A percentile compares a stretch with the other conserved stretches of the same genome.
phyloP scores from a whole-genome alignment of 2,113 vertebrate genomes.

The Hoplias malabaricus region DNA sequence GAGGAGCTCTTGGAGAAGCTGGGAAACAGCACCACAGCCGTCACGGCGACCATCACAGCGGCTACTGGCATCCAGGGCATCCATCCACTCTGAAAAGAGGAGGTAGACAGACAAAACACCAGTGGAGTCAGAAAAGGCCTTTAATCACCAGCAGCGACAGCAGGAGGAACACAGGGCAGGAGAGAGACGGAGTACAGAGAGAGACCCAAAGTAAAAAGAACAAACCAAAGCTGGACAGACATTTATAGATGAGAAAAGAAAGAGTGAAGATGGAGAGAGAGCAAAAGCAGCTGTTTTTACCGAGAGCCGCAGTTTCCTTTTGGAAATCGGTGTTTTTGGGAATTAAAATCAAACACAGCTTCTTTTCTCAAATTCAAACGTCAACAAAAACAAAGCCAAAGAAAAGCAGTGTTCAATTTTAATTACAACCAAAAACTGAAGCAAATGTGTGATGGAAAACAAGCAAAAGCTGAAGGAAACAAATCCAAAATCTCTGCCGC shows the following conservation, averaged over 20 bases:
- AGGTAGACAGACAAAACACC: conserved; percentile 16
- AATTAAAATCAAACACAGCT: conserved; percentile 34
- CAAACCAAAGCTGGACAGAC: neutral
- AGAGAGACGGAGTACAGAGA: conserved; percentile 5
- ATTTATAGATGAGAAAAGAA: conserved; percentile 20
- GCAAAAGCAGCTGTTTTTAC: conserved; percentile 19
- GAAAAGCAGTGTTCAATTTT: conserved; percentile 30
- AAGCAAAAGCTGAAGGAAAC: neutral
- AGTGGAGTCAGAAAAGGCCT: neutral
- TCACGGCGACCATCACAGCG: conserved; percentile 94
- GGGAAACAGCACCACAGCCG: conserved; percentile 93
- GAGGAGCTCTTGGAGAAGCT: conserved; percentile 92
- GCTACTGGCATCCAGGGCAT: conserved; percentile 96
- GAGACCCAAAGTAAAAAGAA: neutral
- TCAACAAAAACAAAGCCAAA: conserved; percentile 13
- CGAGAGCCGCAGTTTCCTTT: conserved; percentile 30
- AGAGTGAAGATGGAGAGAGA: neutral
- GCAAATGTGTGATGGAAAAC: neutral
- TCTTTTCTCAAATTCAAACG: conserved; percentile 9
- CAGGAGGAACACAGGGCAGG: neutral
- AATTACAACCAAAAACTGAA: neutral
- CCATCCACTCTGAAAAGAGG: conserved; percentile 86
- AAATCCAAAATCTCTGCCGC: conserved; percentile 42
- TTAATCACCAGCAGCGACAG: neutral
- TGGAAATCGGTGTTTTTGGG: conserved; percentile 5